phyloP scores from a whole-genome alignment of 2,113 vertebrate genomes.

The Elephantulus edwardii region DNA sequence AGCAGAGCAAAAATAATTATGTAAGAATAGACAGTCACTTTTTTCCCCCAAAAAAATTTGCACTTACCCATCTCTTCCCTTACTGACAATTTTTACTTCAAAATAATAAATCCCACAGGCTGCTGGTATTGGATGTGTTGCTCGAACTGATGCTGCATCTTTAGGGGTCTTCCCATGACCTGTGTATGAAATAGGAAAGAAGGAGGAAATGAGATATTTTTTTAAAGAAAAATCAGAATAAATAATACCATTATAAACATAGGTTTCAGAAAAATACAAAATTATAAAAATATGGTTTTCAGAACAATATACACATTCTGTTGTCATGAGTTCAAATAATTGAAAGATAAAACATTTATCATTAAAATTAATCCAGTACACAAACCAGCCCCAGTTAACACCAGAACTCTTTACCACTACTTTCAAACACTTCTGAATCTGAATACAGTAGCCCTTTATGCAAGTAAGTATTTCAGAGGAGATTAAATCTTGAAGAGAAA shows the following conservation, averaged over 20 bases:
- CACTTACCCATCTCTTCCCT: conserved; percentile 98
- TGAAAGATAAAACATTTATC: conserved; percentile 31
- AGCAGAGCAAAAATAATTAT: conserved; percentile 60
- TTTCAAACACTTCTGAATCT: conserved; percentile 34
- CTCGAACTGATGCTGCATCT: conserved; percentile 98
- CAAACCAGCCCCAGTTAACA: not conserved
- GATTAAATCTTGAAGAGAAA: not conserved
- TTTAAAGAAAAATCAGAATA: conserved; percentile 36
- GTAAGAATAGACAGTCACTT: not conserved
- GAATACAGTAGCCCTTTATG: not conserved
- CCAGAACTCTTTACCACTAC: conserved; percentile 3
- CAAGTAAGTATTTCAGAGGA: conserved; percentile 18
- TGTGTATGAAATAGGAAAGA: conserved; percentile 75
- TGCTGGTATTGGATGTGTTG: conserved; percentile 98
- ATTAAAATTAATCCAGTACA: conserved; percentile 38
- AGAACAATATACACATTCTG: conserved; percentile 12
- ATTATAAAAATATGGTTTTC: no score
- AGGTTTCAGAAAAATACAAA: not conserved
- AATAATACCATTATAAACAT: conserved; percentile 40
- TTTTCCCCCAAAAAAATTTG: conserved; percentile 50
- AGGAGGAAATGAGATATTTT: conserved; percentile 26
- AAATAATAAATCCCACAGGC: conserved; percentile 99
- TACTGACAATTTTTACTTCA: conserved; percentile 99
- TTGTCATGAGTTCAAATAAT: not conserved
- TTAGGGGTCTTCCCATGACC: conserved; percentile 99